These are phyloP conservation scores for Saimiri boliviensis DNA, from an alignment of 2,113 vertebrate genomes.

Conservation along the genomic window DNA sequence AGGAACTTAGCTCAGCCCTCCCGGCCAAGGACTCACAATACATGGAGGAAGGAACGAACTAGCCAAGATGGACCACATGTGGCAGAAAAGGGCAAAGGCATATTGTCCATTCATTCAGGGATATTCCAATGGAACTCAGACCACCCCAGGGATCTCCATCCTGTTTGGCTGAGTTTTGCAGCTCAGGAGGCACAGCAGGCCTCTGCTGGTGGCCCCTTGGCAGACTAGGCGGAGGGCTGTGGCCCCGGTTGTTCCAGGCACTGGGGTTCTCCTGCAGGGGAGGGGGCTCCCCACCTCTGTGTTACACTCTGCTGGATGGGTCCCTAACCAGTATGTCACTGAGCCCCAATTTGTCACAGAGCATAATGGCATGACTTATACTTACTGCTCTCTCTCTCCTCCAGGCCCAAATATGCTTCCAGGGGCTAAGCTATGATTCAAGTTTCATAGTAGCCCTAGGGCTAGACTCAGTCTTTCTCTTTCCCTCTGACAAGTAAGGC, in stretches of 20 bases:
- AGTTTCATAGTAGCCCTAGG: not conserved
- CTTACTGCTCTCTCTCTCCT: not conserved
- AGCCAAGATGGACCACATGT: not conserved
- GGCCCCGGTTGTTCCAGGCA: not conserved
- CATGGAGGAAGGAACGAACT: not conserved
- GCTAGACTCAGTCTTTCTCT: not conserved
- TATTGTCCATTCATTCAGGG: not conserved
- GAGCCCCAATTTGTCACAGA: not conserved
- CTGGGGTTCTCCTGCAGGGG: not conserved
- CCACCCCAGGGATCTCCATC: not conserved
- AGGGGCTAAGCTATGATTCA: not conserved
- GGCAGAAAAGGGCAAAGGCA: not conserved
- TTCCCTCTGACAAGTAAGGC: not conserved
- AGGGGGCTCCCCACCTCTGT: not conserved
- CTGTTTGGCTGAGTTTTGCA: not conserved
- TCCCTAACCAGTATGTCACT: not conserved
- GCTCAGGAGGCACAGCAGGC: not conserved
- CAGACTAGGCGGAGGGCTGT: not conserved
- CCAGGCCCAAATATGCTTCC: not conserved
- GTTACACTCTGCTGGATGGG: not conserved
- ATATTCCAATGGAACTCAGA: not conserved
- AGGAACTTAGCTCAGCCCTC: not conserved
- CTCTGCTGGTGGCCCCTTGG: not conserved
- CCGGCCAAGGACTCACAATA: not conserved
- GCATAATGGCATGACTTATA: not conserved